Percentiles rank a stretch among this genome's conserved stretches.
phyloP scores from a whole-genome alignment of 2,113 vertebrate genomes.

The Marcusenius ussheri region DNA sequence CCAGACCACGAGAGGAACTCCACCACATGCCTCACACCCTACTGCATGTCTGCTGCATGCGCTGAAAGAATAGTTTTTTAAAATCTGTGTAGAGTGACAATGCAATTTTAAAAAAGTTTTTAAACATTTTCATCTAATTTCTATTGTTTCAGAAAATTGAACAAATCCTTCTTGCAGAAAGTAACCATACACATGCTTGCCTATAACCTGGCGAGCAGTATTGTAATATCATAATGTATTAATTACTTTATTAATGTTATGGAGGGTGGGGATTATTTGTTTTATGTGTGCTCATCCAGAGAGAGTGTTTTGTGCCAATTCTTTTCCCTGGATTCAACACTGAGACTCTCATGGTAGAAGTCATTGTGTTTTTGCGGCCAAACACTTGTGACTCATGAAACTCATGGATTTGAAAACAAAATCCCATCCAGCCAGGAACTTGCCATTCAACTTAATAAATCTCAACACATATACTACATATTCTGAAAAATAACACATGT shows the following conservation, averaged over 20 bases:
- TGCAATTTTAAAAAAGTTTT: background rate
- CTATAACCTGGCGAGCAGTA: background rate
- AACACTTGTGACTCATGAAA: background rate
- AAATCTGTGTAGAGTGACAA: background rate
- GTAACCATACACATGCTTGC: too few species aligned
- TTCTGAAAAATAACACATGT: constrained; percentile 5
- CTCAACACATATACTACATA: background rate
- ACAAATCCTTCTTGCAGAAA: background rate
- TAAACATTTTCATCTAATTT: background rate
- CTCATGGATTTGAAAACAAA: background rate
- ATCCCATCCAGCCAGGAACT: background rate
- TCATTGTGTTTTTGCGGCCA: background rate
- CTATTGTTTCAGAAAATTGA: background rate
- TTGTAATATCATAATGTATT: background rate
- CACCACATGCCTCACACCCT: too few species aligned
- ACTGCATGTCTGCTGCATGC: background rate
- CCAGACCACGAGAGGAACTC: background rate
- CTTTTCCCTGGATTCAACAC: background rate
- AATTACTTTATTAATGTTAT: background rate
- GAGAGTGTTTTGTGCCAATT: background rate
- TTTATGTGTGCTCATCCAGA: background rate
- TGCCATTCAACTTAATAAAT: background rate
- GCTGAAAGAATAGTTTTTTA: background rate
- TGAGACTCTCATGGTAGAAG: background rate
- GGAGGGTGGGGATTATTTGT: background rate